phyloP scores from a whole-genome alignment of 2,797 vertebrate genomes.

The Oreochromis grahami region DNA sequence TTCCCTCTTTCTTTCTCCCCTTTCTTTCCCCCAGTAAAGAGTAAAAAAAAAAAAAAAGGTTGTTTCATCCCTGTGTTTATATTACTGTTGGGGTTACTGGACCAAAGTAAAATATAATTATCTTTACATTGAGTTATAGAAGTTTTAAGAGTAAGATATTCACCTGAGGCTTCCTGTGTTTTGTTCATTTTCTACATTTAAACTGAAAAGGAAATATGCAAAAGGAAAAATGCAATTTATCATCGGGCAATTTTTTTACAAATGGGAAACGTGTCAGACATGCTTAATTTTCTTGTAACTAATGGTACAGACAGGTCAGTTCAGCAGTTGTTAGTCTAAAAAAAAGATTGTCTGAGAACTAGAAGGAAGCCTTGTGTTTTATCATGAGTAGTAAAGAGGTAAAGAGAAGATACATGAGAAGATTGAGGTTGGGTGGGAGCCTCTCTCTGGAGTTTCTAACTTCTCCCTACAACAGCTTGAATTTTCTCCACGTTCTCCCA shows the following conservation, averaged over 20 bases:
- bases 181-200: not conserved
- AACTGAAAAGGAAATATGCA: not conserved
- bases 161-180: not conserved
- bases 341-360: not conserved
- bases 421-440: not conserved
- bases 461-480: not conserved
- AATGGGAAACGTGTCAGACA: not conserved
- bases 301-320: not conserved
- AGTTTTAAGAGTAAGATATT: not conserved
- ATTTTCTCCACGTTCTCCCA: not conserved
- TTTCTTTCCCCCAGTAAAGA: too few relatives aligned
- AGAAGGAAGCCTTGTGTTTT: not conserved
- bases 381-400: not conserved
- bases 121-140: not conserved
- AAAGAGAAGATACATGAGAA: not conserved
- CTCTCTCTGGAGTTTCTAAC: not conserved
- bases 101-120: not conserved
- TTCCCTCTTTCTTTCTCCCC: too few relatives aligned
- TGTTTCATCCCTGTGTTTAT: not conserved
- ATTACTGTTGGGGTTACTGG: not conserved
- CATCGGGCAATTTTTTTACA: not conserved
- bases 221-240: not conserved
- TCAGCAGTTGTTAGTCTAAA: not conserved
- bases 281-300: not conserved
- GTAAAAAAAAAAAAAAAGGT: too few relatives aligned